phyloP scores from a whole-genome alignment of 35 echinoderm and acorn worm genomes.

The Apostichopus parvimensis region DNA sequence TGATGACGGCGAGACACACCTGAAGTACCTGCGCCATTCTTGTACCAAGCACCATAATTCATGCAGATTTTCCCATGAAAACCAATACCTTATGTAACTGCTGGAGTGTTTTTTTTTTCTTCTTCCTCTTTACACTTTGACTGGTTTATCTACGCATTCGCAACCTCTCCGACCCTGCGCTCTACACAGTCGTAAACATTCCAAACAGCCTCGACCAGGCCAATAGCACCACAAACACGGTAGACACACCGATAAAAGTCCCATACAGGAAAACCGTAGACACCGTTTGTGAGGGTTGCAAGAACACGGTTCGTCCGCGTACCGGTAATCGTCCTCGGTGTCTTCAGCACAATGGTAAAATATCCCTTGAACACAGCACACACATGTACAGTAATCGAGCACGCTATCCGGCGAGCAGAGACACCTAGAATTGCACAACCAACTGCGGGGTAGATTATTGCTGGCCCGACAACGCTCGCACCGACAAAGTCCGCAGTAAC shows the following conservation, averaged over 20 bases:
- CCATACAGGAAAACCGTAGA: constrained; percentile 75
- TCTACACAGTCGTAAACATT: constrained; percentile 63
- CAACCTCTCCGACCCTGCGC: constrained; percentile 81
- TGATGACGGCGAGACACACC: constrained; percentile 11
- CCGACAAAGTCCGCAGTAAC: constrained; percentile 66
- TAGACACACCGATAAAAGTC: constrained; percentile 71
- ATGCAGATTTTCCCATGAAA: neutral
- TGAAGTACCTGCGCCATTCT: neutral
- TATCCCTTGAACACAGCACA: constrained; percentile 75
- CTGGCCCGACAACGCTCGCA: constrained; percentile 80
- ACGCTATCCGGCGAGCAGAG: constrained; percentile 72
- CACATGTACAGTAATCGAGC: constrained; percentile 77
- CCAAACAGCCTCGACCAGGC: constrained; percentile 68
- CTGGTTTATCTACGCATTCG: constrained; percentile 60
- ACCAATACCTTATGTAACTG: too few relatives aligned
- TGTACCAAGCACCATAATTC: constrained; percentile 20
- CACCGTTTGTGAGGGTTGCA: constrained; percentile 74
- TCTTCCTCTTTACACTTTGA: constrained; percentile 20
- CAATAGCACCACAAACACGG: constrained; percentile 84
- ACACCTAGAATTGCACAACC: constrained; percentile 74
- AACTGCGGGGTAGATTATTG: constrained; percentile 61
- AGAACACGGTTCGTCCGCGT: constrained; percentile 80
- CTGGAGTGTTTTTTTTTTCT: neutral
- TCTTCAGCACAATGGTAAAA: constrained; percentile 89
- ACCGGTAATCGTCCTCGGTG: constrained; percentile 72